A percentile compares a stretch with the other conserved stretches of the same genome.
Conservation (phyloP, 2,888 invertebrate species). For the Tricholauxania praeusta region DNA sequence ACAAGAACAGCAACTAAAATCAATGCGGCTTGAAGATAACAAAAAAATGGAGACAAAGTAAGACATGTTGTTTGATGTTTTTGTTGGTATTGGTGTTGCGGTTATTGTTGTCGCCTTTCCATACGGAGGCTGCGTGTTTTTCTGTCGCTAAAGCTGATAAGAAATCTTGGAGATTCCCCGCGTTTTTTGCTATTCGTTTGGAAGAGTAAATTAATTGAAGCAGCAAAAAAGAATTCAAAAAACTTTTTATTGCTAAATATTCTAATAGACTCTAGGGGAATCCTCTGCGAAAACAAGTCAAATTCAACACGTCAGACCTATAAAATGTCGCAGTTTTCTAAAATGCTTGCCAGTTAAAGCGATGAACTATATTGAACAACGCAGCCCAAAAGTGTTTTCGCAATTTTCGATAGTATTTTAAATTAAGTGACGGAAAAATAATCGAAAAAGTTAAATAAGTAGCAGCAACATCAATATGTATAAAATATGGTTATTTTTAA, state of each 20-base stretch:
- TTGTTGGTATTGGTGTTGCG: neutral
- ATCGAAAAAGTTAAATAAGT: no score
- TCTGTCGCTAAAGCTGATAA: neutral
- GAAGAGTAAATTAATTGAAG: slow-evolving; percentile 11
- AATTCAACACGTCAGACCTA: no score
- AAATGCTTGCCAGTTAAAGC: neutral
- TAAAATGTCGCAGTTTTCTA: neutral
- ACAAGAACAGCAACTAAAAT: neutral
- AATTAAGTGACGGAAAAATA: no score
- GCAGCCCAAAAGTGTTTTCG: no score
- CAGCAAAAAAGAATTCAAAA: neutral
- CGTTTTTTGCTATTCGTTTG: neutral
- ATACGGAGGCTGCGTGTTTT: neutral
- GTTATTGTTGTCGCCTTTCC: neutral
- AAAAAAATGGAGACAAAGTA: neutral
- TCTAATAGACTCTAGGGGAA: neutral
- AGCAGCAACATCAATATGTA: neutral
- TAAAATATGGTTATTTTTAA: neutral
- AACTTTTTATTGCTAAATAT: neutral
- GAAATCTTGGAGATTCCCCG: neutral
- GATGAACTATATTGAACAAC: neutral
- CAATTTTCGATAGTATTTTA: no score
- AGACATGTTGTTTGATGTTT: neutral
- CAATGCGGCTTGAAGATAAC: neutral
- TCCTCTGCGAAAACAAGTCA: no score